Percentiles rank a stretch among this genome's conserved stretches.
phyloP scores from a whole-genome alignment of 2,113 vertebrate species.

The Holacanthus passer region DNA sequence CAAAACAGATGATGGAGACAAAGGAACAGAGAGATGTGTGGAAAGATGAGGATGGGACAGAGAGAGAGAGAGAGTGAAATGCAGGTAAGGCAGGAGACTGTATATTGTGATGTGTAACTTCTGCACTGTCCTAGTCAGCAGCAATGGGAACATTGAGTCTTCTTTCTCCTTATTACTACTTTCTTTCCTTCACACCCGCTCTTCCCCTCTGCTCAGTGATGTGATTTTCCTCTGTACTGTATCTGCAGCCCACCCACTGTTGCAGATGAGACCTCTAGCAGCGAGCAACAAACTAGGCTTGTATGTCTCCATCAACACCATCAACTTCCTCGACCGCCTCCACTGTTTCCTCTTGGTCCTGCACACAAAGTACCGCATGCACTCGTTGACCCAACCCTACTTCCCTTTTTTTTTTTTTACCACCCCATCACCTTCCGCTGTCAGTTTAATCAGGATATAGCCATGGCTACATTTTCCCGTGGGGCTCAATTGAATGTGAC shows the following conservation, averaged over 20 bases:
- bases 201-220: background rate
- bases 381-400: background rate
- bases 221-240: constrained; percentile 33
- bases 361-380: background rate
- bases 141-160: constrained; percentile 31
- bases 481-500: constrained; percentile 43
- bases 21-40: constrained; percentile 9
- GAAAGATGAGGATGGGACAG: constrained; percentile 23
- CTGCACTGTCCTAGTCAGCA: background rate
- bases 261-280: constrained; percentile 19
- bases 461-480: background rate
- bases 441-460: constrained; percentile 48
- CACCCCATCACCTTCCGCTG: constrained; percentile 12
- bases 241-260: constrained; percentile 34
- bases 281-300: constrained; percentile 20
- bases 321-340: background rate
- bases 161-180: constrained; percentile 20
- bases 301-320: constrained; percentile 21
- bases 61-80: constrained; percentile 22
- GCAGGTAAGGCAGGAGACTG: constrained; percentile 7
- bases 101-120: constrained; percentile 20
- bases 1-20: constrained; percentile 13
- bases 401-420: constrained; percentile 5
- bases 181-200: constrained; percentile 9
- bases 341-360: constrained; percentile 5